Evolutionary conservation across 2,888 invertebrate genomes (phyloP).

Genomic region (Polymixis lichenea): DNA sequence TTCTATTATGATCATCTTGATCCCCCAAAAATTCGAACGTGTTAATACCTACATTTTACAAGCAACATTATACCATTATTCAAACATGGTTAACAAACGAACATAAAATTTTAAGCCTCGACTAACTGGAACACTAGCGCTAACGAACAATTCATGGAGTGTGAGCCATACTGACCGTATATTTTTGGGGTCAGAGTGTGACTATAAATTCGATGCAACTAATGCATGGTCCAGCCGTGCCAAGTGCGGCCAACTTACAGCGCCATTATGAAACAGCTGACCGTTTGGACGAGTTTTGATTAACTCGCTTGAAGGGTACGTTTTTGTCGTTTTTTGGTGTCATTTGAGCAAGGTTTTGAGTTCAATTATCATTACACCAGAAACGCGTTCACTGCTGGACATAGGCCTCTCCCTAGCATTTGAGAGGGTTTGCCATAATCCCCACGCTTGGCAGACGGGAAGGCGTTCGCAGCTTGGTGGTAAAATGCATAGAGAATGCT

Average conservation of each 20-base stretch:
- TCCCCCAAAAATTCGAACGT: background rate
- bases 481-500: too few species aligned
- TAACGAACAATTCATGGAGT: constrained; percentile 63
- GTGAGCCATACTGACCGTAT: constrained; percentile 64
- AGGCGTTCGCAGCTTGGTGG: too few species aligned
- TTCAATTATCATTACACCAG: background rate
- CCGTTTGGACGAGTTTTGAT: constrained; percentile 49
- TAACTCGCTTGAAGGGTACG: constrained; percentile 16
- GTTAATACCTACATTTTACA: background rate
- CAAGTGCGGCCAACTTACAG: constrained; percentile 50
- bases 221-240: constrained; percentile 64
- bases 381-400: too few species aligned
- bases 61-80: background rate
- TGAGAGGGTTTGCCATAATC: too few species aligned
- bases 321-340: constrained; percentile 21
- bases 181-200: constrained; percentile 70
- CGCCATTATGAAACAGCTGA: constrained; percentile 55
- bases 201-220: constrained; percentile 72
- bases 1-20: background rate
- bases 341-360: background rate
- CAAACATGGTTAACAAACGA: background rate
- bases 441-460: too few species aligned
- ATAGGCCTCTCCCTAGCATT: too few species aligned
- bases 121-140: constrained; percentile 25
- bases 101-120: constrained; percentile 5